phyloP scores from a whole-genome alignment of 2,113 vertebrate species.

The Lanius ludovicianus region DNA sequence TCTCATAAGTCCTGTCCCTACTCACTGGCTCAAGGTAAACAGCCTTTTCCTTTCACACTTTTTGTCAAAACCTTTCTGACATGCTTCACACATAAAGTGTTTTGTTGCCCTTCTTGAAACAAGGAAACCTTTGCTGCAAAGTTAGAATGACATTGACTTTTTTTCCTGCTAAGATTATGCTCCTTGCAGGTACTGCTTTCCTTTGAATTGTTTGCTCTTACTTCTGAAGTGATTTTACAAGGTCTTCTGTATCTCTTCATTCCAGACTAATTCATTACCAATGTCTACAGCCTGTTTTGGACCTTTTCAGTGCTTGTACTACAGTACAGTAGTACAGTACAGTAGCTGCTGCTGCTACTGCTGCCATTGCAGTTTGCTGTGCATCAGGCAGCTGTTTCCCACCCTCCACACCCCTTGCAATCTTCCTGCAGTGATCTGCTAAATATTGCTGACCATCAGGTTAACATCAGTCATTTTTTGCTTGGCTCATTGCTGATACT shows the following conservation, averaged over 20 bases:
- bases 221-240: not conserved
- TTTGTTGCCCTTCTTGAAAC: not conserved
- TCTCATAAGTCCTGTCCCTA: not conserved
- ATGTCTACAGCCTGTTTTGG: not conserved
- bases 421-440: not conserved
- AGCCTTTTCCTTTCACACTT: not conserved
- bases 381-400: not conserved
- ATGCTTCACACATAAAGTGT: not conserved
- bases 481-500: not conserved
- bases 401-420: not conserved
- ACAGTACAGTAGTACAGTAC: not conserved
- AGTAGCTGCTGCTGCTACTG: not conserved
- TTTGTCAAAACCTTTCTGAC: not conserved
- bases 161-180: not conserved
- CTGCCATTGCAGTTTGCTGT: not conserved
- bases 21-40: not conserved
- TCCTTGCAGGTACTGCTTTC: not conserved
- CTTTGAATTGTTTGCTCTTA: not conserved
- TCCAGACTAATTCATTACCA: not conserved
- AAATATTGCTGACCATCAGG: not conserved
- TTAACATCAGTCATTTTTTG: not conserved
- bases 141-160: not conserved
- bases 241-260: not conserved
- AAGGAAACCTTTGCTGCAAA: not conserved
- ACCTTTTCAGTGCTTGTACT: not conserved